phyloP scores from a whole-genome alignment of 2,797 vertebrate species.

The Carcharodon carcharias region DNA sequence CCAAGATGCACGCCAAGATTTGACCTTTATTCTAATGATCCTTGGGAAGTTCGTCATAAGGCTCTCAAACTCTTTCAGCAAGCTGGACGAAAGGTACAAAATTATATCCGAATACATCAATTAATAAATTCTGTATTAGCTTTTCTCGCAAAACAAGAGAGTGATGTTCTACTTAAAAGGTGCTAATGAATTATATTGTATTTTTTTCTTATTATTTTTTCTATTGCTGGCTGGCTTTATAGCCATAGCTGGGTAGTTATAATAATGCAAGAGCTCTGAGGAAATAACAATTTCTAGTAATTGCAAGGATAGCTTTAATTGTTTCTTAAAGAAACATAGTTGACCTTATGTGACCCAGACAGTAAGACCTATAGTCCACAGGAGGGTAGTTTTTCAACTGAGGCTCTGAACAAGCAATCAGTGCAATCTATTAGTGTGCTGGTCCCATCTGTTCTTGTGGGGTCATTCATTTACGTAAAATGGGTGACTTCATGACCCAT shows the following conservation, averaged over 20 bases:
- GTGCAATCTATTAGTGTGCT: not conserved
- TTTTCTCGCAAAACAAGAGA: not conserved
- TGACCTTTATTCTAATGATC: slow-evolving; percentile 57
- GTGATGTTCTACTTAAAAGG: not conserved
- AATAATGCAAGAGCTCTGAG: not conserved
- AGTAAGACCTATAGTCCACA: not conserved
- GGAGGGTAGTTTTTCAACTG: not conserved
- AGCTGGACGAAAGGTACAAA: slow-evolving; percentile 72
- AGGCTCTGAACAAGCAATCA: not conserved
- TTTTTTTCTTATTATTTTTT: not conserved
- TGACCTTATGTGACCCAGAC: not conserved
- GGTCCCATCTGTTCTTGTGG: not conserved
- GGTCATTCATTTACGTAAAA: not conserved
- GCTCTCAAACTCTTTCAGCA: slow-evolving; percentile 71
- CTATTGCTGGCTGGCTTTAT: not conserved
- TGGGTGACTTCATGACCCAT: not conserved
- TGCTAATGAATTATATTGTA: not conserved
- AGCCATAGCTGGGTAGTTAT: not conserved
- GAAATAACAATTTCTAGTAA: not conserved
- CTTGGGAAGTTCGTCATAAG: slow-evolving; percentile 60
- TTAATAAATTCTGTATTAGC: not conserved
- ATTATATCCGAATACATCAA: not conserved
- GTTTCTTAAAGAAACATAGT: not conserved
- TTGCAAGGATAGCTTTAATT: not conserved
- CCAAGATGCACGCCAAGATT: slow-evolving; percentile 58